Evolutionary conservation across 1,140 invertebrate species (phyloP).

Genomic region (Monomorium pharaonis): DNA sequence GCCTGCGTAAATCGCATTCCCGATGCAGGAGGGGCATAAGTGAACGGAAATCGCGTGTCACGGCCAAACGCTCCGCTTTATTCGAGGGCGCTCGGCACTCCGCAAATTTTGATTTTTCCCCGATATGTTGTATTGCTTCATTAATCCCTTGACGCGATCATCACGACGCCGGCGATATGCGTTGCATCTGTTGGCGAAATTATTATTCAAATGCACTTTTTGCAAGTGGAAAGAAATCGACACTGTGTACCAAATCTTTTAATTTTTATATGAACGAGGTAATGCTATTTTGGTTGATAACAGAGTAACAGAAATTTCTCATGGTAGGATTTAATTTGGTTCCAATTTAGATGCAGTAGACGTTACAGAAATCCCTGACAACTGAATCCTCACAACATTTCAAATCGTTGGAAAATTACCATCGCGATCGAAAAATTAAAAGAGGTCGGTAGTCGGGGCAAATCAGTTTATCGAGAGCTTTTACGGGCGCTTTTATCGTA

Average conservation of each 20-base stretch:
- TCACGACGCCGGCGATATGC: background rate
- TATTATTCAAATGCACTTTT: background rate
- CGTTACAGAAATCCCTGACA: conserved; percentile 5
- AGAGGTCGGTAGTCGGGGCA: conserved; percentile 20
- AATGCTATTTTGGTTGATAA: conserved; percentile 1
- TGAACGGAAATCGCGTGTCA: conserved; percentile 70
- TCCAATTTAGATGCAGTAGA: conserved; percentile 25
- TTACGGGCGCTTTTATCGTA: conserved; percentile 63
- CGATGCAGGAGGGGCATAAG: conserved; percentile 38
- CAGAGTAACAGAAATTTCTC: conserved; percentile 11
- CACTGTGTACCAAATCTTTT: background rate
- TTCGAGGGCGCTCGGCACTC: conserved; percentile 3
- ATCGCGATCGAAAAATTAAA: conserved; percentile 57
- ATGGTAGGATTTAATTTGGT: background rate
- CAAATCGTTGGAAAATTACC: conserved; percentile 51
- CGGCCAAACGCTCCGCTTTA: conserved; percentile 56
- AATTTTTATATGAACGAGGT: background rate
- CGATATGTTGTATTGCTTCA: conserved; percentile 47
- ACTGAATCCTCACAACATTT: conserved; percentile 31
- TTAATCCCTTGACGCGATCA: conserved; percentile 49
- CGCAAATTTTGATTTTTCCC: conserved; percentile 56
- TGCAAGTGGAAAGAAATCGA: background rate
- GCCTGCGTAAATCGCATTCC: conserved; percentile 65
- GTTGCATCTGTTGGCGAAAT: background rate
- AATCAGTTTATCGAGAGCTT: conserved; percentile 64